Conservation (phyloP, 2,888 invertebrate species). For the Bombylius discolor region DNA sequence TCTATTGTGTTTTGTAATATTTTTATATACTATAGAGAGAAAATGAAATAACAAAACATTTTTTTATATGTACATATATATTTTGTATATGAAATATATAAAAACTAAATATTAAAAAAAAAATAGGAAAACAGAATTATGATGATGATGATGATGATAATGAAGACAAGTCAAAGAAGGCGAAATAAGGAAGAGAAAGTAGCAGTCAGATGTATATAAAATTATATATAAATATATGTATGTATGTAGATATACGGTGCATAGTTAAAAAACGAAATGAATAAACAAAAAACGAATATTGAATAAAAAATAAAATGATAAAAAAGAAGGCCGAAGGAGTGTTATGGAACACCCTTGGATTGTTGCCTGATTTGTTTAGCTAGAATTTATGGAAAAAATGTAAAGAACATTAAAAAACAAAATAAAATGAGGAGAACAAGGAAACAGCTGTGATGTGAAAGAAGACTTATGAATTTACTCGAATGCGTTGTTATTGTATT, state of each 20-base stretch:
- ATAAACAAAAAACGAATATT: background rate
- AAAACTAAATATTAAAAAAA: background rate
- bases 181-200: background rate
- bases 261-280: background rate
- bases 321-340: background rate
- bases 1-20: slow-evolving; percentile 13
- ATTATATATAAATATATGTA: no score
- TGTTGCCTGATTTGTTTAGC: slow-evolving; percentile 3
- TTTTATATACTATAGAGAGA: slow-evolving; percentile 1
- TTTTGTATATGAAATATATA: background rate
- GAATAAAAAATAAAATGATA: background rate
- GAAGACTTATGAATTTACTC: slow-evolving; percentile 3
- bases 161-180: background rate
- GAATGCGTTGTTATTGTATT: slow-evolving; percentile 6
- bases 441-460: background rate
- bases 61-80: background rate
- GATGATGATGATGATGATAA: no score
- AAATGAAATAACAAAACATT: background rate
- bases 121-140: background rate
- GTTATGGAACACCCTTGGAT: background rate
- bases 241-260: background rate
- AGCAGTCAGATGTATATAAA: background rate
- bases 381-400: background rate
- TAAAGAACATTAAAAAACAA: background rate
- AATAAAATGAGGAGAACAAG: background rate